Base-by-base conservation (phyloP, 2,888 invertebrate species). In the Tenthredo amoena region DNA sequence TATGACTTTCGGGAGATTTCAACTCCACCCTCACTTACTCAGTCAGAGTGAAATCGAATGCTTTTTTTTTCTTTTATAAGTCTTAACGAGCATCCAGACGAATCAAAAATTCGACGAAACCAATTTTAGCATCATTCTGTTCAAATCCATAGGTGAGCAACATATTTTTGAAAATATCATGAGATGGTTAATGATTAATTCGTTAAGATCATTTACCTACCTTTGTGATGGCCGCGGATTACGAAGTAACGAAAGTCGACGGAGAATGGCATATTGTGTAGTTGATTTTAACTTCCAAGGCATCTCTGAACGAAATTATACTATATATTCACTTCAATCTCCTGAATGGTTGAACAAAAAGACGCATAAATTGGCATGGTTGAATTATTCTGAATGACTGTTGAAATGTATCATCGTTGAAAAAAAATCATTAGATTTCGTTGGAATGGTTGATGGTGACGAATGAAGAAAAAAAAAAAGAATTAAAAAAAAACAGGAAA, bases 51-150 rank as follows among this genome's bases (percentile, higher is more conserved):
- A n/a, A 55, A 55, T n/a, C 21, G 18, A 21, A 58, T 68, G 15
- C 34, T 68, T 26, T 31, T 10, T 31, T 15, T 21, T 26, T 34
- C 18, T 71, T 18, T 15, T 71, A 26, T n/a, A 43, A 43, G n/a
- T 74, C 37, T 10, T 31, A 74, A 43, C 43, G n/a, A 4, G 40
- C 21, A 18, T 26, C n/a, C n/a, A 43, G 72, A 40, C 72, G 43
- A 43, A 37, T 72, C 26, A 21, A 40, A 68, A 40, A 68, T 68
- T 62, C 21, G 62, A 71, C 71, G 71, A 31, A 12, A 71, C 71
- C 71, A 71, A 37, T 71, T 71, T 37, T 21, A 71, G 18, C 34
- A 40, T 43, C n/a, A 40, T 72, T 72, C 71, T 62, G 62, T 26
- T 62, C 21, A 26, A 0, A 58, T 58, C 0, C 21, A 6, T 21